Base-by-base conservation (phyloP, 2,888 invertebrate species). In the Cerceris ruficornis region DNA sequence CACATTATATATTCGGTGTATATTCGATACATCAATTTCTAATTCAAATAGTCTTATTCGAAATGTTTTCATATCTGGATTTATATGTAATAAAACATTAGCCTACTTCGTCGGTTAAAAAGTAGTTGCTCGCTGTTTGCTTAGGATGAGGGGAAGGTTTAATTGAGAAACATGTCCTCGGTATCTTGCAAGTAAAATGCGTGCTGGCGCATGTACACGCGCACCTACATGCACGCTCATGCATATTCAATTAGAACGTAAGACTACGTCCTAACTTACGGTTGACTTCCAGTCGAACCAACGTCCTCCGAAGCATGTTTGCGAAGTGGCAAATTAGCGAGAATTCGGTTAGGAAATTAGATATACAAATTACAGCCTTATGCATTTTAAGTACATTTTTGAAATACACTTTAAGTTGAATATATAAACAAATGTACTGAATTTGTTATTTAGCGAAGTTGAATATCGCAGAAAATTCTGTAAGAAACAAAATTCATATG, bases 251-350 rank as follows among this genome's bases (percentile, higher is more conserved):
- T n/a, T 1, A 50, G 60, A 64, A 49, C 58, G 39, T 13, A 58
- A 8, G 46, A 49, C 28, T 15, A 43, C 13, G 59, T 68, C 54
- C 52, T 68, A 43, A 60, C 50, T 58, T 43, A 46, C 43, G 15
- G 43, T 28, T 55, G 17, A 50, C 60, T 64, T 59, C 14, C 14
- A 28, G 58, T 64, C 59, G 46, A 52, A 57, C 50, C 17, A 42
- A 15, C 14, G 28, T 9, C 43, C n/a, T 15, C 17, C 14, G 14
- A 14, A 46, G 46, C 55, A 17, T 55, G 42, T 42, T 41, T 52
- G 13, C 9, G 28, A 59, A 60, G 54, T 15, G 62, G 68, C 68
- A 49, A 76, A 73, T 76, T 73, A 76, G 70, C 68, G 54, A 42
- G 52, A 43, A 50, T 57, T 43, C 52, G 52, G n/a, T 14, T 52